A percentile compares a stretch with the other conserved stretches of the same genome.
Evolutionary conservation across 2,797 vertebrate genomes (phyloP).

Genomic region (Myotis findleyi): DNA sequence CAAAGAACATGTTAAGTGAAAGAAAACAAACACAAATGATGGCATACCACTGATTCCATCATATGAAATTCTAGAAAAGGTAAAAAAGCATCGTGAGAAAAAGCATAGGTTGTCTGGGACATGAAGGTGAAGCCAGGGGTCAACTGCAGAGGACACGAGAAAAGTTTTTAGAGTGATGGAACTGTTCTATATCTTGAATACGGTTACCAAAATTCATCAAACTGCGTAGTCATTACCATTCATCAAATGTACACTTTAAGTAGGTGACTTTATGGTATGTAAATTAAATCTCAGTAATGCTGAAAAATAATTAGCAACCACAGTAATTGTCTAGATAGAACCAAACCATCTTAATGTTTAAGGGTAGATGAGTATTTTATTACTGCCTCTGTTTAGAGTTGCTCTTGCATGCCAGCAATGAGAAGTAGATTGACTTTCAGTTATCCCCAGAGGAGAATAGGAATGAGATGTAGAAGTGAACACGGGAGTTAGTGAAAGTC

Average conservation of each 20-base stretch:
- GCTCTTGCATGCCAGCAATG: background rate
- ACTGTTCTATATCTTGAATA: background rate
- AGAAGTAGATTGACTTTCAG: background rate
- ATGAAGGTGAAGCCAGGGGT: background rate
- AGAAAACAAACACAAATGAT: background rate
- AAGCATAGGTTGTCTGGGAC: background rate
- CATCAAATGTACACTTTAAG: background rate
- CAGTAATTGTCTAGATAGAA: slow-evolving; percentile 7
- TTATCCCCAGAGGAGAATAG: background rate
- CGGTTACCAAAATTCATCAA: background rate
- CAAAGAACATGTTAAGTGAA: background rate
- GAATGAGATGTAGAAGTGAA: background rate
- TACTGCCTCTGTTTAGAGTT: background rate
- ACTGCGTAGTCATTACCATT: background rate
- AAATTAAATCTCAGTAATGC: background rate
- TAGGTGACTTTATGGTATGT: background rate
- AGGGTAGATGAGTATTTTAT: background rate
- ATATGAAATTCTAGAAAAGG: background rate
- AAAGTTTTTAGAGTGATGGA: background rate
- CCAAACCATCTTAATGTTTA: background rate
- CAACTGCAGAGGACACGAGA: background rate
- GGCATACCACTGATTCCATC: background rate
- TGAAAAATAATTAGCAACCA: background rate
- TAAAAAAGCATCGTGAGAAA: background rate
- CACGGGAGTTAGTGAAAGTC: background rate